Conservation (phyloP, 2,888 invertebrate species). For the Neoscelio sp. region DNA sequence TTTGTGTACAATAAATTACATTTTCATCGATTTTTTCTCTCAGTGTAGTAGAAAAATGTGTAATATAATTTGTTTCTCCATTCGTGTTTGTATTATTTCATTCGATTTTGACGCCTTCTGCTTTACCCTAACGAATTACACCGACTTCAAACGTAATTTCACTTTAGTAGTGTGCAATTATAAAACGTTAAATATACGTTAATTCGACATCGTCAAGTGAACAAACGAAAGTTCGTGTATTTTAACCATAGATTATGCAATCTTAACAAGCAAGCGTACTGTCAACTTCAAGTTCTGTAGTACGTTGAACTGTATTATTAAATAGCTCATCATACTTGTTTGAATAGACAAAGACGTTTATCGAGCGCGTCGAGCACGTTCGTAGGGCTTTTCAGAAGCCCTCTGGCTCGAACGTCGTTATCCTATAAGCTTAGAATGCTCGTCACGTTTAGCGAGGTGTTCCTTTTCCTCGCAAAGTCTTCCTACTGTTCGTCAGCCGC, state of each 20-base stretch:
- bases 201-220: too few species aligned
- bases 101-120: too few species aligned
- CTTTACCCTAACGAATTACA: too few species aligned
- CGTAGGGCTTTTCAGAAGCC: slow-evolving; percentile 77
- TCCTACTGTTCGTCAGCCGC: slow-evolving; percentile 27
- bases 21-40: too few species aligned
- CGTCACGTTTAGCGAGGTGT: slow-evolving; percentile 72
- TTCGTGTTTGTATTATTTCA: too few species aligned
- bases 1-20: too few species aligned
- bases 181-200: too few species aligned
- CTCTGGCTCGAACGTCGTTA: slow-evolving; percentile 72
- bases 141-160: too few species aligned
- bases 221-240: not conserved
- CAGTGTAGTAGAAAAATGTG: too few species aligned
- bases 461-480: slow-evolving; percentile 14
- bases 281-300: slow-evolving; percentile 13
- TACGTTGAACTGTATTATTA: slow-evolving; percentile 63
- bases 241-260: slow-evolving; percentile 10
- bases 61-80: too few species aligned
- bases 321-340: slow-evolving; percentile 63
- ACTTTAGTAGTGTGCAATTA: too few species aligned
- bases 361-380: slow-evolving; percentile 65
- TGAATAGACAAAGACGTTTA: slow-evolving; percentile 63
- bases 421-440: slow-evolving; percentile 74
- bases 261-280: not conserved